Evolutionary conservation across 2,113 vertebrate genomes (phyloP), one percentile per base, ranked within the genome.

Genomic region (Hirundichthys speculiger): DNA sequence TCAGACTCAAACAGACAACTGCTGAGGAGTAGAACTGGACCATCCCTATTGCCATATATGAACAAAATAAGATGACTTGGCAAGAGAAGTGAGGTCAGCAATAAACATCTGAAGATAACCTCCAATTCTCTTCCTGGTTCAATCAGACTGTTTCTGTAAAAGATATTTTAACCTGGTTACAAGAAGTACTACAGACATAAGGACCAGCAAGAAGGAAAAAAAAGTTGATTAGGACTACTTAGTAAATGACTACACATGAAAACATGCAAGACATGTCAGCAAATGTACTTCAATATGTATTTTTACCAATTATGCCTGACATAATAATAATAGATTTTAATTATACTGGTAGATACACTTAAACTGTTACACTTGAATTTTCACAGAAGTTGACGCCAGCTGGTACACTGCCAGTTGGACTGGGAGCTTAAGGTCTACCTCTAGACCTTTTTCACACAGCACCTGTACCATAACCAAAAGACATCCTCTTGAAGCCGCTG

Each of bases 31-130:
- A 58, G 67, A 80, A 79, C 73, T 76, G 61, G 53, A 79, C 75
- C 55, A 80, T 83, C 80, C 69, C 60, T 78, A 82, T 83, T 86
- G 84, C 89, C 90, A 90, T 91, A 92, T 88, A 91, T 89, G 91
- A 86, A 87, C 88, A 92, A 88, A 91, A 89, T 82, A 88, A 85
- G 73, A 82, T 16, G 13, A 48, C 78, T 77, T 83, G 82, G 79
- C 83, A 85, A 40, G 50, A 83, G 65, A 61, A 60, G 64, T 30
- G 61, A 80, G 81, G 82, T 89, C 86, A 86, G 84, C 79, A 79
- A 74, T 86, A 82, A 88, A 83, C 81, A 85, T 73, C 69, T 30
- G 55, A 83, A 71, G 49, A 68, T 69, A 71, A 86, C 70, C 77
- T 72, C 48, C 65, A 74, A 82, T 68, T 71, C 46, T 69, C 55